These are phyloP conservation scores for Mesocentrotus franciscanus DNA, from an alignment of 53 echinoderm and acorn worm genomes.

Conservation along the genomic window DNA sequence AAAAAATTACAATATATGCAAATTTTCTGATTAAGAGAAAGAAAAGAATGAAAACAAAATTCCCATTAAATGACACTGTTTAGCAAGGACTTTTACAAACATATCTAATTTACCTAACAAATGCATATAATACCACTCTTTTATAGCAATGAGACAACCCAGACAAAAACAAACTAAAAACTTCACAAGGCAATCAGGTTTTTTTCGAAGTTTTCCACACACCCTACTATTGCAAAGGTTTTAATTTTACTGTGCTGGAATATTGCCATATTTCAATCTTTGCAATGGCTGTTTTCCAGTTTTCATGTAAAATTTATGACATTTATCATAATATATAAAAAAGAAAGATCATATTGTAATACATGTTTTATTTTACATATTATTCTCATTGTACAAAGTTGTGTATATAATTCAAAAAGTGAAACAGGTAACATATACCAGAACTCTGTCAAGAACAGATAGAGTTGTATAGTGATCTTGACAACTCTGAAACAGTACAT, in stretches of 20 bases:
- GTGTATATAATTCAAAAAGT: not conserved
- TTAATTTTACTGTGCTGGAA: not conserved
- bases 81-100: not conserved
- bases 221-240: not conserved
- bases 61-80: not conserved
- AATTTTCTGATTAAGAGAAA: not conserved
- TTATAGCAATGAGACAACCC: not conserved
- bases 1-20: not conserved
- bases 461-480: not conserved
- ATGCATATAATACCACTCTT: not conserved
- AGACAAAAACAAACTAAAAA: not conserved
- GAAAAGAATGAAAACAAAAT: not conserved
- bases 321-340: not conserved
- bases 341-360: constrained; percentile 11
- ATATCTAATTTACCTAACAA: not conserved
- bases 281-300: constrained; percentile 47
- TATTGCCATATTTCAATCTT: constrained; percentile 11
- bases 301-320: not conserved
- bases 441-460: not conserved
- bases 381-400: not conserved
- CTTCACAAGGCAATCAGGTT: not conserved
- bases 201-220: not conserved
- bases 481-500: not conserved
- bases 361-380: not conserved
- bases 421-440: not conserved